Base-by-base conservation (phyloP, 1,140 invertebrate species). In the Andrena cerasifolii region DNA sequence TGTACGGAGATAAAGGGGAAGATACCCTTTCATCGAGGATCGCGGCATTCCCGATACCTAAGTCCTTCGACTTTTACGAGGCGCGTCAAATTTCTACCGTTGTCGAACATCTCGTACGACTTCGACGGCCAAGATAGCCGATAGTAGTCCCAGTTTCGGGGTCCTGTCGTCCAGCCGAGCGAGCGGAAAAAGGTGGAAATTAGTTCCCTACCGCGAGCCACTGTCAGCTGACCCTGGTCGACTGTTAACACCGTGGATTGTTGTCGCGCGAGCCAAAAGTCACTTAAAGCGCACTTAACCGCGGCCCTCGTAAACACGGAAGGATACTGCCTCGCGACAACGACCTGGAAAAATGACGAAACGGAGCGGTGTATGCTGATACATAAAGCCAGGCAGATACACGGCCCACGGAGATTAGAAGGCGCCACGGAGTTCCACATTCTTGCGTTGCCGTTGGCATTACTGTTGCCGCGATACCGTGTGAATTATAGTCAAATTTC, bases 1-100 rank as follows among this genome's bases (percentile, higher is more conserved):
- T 54, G 58, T 65, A 59, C 58, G 3, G 61, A 79, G 75, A 83
- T 70, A 83, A 83, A 79, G 49, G 65, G 36, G 62, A 56, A 79
- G 51, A 83, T 74, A 79, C 58, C 36, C 24, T 56, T n/a, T 74
- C 63, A 43, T 70, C 54, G 24, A 18, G 80, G 26, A 71, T 76
- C 51, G 63, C n/a, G 43, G 33, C 58, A 73, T 77, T 76, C 73
- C 33, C 10, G 6, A 47, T 58, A 28, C 14, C 21, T 14, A 12
- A 2, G 3, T 16, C 63, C n/a, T 61, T 54, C 33, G 33, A 63
- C 58, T 70, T 82, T 82, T 83, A 82, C 61, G 63, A 56, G 16
- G 43, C 28, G 28, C 75, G 75, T 73, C 51, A 72, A 70, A 82
- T 83, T 83, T 83, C 67, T 31, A 40, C 14, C 31, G 43, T 58